A percentile compares a stretch with the other conserved stretches of the same genome.
Evolutionary conservation across 2,113 vertebrate species (phyloP).

Genomic region (Microcebus griseorufus): DNA sequence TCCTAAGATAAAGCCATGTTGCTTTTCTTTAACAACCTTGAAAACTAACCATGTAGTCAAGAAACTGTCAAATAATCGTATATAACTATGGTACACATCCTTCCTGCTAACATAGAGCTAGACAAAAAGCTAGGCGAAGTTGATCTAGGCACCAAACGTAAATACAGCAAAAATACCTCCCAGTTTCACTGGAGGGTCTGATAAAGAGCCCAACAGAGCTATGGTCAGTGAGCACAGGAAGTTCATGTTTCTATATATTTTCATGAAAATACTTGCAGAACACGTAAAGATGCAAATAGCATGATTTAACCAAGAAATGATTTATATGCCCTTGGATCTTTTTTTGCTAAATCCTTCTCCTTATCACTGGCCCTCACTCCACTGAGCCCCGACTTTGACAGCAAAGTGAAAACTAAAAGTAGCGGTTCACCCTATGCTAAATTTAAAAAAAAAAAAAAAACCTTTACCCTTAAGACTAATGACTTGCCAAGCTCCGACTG

Average conservation of each 20-base stretch:
- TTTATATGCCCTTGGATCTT: background rate
- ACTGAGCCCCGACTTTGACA: background rate
- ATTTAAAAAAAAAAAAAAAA: slow-evolving; percentile 67
- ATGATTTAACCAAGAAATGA: background rate
- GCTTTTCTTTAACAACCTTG: background rate
- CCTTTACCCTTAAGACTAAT: background rate
- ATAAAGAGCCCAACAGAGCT: background rate
- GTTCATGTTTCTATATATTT: background rate
- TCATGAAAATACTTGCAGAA: background rate
- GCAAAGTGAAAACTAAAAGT: background rate
- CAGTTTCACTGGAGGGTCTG: background rate
- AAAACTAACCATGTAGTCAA: background rate
- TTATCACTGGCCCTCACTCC: background rate
- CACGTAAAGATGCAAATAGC: background rate
- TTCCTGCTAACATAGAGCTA: background rate
- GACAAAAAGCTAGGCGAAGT: background rate
- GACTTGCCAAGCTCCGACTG: slow-evolving; percentile 17
- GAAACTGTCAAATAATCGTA: background rate
- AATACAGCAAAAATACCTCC: background rate
- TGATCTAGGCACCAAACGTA: background rate
- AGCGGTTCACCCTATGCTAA: background rate
- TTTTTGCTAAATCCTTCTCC: background rate
- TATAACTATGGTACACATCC: background rate
- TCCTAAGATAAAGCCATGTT: background rate
- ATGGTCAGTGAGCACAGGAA: background rate